These are phyloP conservation scores for Tapera naevia DNA, from an alignment of 2,797 vertebrate species.

Conservation along the genomic window DNA sequence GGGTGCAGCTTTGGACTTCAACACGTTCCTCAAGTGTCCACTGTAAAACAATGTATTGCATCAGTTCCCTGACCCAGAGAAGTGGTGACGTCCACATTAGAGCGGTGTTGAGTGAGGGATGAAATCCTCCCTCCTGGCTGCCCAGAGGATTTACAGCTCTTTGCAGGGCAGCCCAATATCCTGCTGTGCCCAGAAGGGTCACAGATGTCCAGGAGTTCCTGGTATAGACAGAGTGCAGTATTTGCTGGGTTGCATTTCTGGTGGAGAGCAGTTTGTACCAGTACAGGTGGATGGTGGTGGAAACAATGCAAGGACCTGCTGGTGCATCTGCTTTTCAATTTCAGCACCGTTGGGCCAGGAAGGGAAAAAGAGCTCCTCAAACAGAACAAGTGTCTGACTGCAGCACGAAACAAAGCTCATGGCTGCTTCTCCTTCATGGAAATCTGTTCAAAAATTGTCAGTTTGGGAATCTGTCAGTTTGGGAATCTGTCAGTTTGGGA, in stretches of 20 bases:
- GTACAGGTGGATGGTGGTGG: not conserved
- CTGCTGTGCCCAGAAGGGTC: not conserved
- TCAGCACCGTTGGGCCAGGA: not conserved
- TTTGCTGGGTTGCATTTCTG: not conserved
- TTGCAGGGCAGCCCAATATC: not conserved
- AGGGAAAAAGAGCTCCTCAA: conserved; percentile 4
- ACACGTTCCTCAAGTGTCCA: fast-evolving
- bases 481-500: conserved; percentile 45
- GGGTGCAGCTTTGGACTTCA: not conserved
- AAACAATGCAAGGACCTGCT: not conserved
- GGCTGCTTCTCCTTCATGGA: conserved; percentile 28
- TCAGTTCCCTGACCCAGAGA: not conserved
- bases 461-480: conserved; percentile 52
- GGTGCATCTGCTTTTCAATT: not conserved
- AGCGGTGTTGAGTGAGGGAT: not conserved
- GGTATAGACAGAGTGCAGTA: not conserved
- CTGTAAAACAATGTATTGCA: not conserved
- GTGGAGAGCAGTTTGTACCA: not conserved
- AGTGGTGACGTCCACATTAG: not conserved
- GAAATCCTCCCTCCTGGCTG: not conserved
- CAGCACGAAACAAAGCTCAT: not conserved
- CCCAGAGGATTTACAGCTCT: not conserved
- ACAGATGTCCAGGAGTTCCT: not conserved
- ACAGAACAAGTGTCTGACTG: not conserved
- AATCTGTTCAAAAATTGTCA: conserved; percentile 53